A percentile compares a stretch with the other conserved stretches of the same genome.
Conservation (phyloP, 35 echinoderm and acorn worm genomes). For the Heliocidaris tuberculata region DNA sequence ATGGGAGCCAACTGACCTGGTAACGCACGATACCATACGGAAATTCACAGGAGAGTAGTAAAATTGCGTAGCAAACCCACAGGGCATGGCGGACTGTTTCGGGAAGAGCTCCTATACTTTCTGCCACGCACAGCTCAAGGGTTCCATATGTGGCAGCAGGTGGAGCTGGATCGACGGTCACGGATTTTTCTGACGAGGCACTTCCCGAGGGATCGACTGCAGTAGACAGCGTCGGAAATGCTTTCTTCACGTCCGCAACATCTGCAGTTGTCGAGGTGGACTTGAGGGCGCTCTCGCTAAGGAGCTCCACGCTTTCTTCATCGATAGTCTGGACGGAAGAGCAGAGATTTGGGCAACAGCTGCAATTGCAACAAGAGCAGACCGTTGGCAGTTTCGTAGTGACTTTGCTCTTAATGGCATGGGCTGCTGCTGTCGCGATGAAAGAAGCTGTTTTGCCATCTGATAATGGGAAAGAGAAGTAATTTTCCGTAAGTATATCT, state of each 20-base stretch:
- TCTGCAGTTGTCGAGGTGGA: neutral
- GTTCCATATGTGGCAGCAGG: neutral
- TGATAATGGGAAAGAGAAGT: neutral
- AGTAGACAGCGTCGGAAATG: neutral
- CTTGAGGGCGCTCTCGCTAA: neutral
- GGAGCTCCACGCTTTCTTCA: neutral
- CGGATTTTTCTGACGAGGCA: neutral
- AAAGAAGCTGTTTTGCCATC: neutral
- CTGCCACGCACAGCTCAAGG: neutral
- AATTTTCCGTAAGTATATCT: no score
- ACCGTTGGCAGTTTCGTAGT: neutral
- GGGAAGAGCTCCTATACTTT: neutral
- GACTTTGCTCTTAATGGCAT: neutral
- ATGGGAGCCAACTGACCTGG: neutral
- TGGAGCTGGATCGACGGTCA: neutral
- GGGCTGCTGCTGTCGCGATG: neutral
- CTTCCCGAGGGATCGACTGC: neutral
- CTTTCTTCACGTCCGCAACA: neutral
- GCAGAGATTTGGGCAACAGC: neutral
- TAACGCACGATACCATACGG: neutral
- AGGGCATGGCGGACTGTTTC: neutral
- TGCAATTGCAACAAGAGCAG: neutral
- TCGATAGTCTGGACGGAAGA: neutral
- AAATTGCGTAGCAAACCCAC: neutral
- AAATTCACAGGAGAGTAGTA: constrained; percentile 1